These are phyloP conservation scores for Cichladusa arquata DNA, from an alignment of 2,113 vertebrate species.

Conservation along the genomic window DNA sequence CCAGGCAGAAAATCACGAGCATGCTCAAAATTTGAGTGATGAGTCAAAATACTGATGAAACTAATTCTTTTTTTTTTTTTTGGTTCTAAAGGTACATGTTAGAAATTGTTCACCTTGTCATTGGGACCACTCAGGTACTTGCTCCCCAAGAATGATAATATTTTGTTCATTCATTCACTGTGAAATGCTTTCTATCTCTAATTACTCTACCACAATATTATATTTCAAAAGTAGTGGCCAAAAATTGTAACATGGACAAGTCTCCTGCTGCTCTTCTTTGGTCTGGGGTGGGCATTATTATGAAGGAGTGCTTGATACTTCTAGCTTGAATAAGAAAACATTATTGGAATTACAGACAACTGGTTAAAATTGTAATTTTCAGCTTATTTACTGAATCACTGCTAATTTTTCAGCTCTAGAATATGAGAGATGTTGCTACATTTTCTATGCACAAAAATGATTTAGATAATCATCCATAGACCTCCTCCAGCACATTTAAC, in stretches of 20 bases:
- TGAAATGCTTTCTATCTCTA: slow-evolving; percentile 20
- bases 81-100: not conserved
- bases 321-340: not conserved
- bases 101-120: not conserved
- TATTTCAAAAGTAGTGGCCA: not conserved
- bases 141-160: not conserved
- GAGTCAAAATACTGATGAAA: not conserved
- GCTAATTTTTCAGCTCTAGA: not conserved
- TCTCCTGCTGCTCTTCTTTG: not conserved
- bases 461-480: not conserved
- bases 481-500: not conserved
- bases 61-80: not conserved
- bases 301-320: not conserved
- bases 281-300: not conserved
- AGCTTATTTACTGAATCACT: not conserved
- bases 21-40: not conserved
- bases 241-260: not conserved
- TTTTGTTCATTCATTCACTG: slow-evolving; percentile 25
- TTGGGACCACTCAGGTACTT: not conserved
- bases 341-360: not conserved
- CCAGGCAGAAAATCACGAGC: not conserved
- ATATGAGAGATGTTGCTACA: not conserved
- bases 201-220: slow-evolving; percentile 28
- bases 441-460: not conserved
- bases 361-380: not conserved